Base-by-base conservation (phyloP, 2,888 invertebrate species). In the Idaea dimidiata region DNA sequence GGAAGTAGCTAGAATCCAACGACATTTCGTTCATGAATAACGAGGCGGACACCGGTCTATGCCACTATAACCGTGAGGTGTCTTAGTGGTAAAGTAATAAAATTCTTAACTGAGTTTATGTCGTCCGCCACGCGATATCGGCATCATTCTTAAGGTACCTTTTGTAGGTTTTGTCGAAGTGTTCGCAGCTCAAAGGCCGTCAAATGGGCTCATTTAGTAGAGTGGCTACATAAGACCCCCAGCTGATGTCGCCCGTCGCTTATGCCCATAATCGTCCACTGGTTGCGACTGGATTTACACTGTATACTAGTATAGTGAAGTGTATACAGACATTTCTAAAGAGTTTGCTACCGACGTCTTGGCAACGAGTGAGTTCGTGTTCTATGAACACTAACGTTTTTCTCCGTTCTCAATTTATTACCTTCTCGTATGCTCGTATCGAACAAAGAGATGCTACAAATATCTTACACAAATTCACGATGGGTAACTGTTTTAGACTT, bases 311-410 rank as follows among this genome's bases (percentile, higher is more conserved):
- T n/a, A n/a, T n/a, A n/a, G n/a, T n/a, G n/a, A n/a, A n/a, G n/a
- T n/a, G 59, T 66, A 61, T 54, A 54, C 61, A 67, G 64, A 43
- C 24, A 24, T 72, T 76, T 74, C 70, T 70, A 70, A 74, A 71
- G 68, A 67, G 62, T 66, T 71, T 62, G 62, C 43, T 43, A 43
- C 14, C 63, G 59, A 68, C 65, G 68, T 74, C 64, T 71, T 72
- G 68, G 66, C 71, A 72, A 67, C 65, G 62, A 68, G 59, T 62
- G 65, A 57, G 64, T 66, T 72, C 70, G 66, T 73, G 72, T 67
- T 68, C 5, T 69, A 70, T 67, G 59, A 7, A 43, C 43, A 32
- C 24, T 18, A 59, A 62, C 69, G 61, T 64, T 66, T 61, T 62
- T 68, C 66, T 66, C 14, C 43, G 43, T 43, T 43, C 58, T 62